Evolutionary conservation across 1,140 invertebrate species (phyloP), one percentile per base, ranked within the genome.

Genomic region (Leptinotarsa texana): DNA sequence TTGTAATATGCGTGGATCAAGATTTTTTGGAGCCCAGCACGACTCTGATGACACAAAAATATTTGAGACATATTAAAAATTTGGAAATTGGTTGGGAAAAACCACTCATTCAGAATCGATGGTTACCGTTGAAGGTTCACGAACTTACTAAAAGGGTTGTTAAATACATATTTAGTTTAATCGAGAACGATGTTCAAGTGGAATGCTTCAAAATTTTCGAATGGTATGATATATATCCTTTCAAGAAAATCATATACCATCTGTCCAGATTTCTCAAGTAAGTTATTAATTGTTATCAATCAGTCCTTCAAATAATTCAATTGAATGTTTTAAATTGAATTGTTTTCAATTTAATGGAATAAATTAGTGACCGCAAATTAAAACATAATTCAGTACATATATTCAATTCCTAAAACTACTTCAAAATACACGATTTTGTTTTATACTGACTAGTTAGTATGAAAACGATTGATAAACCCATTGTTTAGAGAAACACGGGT

Each of bases 21-120:
- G 80, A 81, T 22, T 75, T 81, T 24, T n/a, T 70, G 74, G 79
- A 80, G 47, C 78, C 79, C 8, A 79, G 79, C 69, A 72, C 78
- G 2, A 74, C 77, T 42, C 66, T 73, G 11, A 67, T 80, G 17
- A 69, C 72, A n/a, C 74, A 75, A 62, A 74, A 78, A 15, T 80
- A 77, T 63, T 68, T 69, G 21, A 76, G 68, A 24, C 67, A 79
- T 49, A 74, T 79, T 1, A 74, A 77, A 61, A 61, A 51, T 15
- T 67, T 80, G 24, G 78, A 78, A 49, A 73, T 80, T 27, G 78
- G 79, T 1, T 80, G 79, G 79, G 65, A 75, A 1, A 72, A 62
- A 27, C 74, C 79, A 18, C 67, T 63, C 22, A 33, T 65, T 15
- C 62, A 74, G 6, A 75, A 71, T 71, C 13, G 51, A 21, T 74